Conservation (phyloP, 2,113 vertebrate genomes). For the Lota lota region DNA sequence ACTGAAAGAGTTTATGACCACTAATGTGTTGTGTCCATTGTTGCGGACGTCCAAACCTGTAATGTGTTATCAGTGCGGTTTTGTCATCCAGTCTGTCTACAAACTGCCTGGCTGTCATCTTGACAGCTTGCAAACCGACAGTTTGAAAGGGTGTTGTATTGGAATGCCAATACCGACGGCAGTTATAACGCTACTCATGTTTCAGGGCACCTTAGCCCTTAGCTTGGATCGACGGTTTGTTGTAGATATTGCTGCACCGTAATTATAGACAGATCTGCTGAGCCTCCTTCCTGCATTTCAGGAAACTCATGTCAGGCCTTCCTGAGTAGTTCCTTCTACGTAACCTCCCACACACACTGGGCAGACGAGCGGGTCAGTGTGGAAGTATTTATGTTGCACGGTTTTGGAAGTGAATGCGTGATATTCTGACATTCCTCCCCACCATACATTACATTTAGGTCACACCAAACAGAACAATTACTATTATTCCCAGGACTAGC, state of each 20-base stretch:
- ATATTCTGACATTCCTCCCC: slow-evolving; percentile 41
- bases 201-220: slow-evolving; percentile 35
- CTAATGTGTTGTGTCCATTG: not conserved
- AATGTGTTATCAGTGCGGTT: not conserved
- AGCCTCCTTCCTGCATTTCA: slow-evolving; percentile 72
- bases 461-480: slow-evolving; percentile 58
- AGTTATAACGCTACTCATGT: not conserved
- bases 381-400: slow-evolving; percentile 47
- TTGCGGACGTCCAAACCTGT: not conserved
- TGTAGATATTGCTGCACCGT: slow-evolving; percentile 50
- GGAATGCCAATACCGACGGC: not conserved
- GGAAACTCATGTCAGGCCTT: slow-evolving; percentile 69
- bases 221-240: slow-evolving; percentile 32
- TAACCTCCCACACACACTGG: not conserved
- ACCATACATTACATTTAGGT: slow-evolving; percentile 61
- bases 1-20: not conserved
- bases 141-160: no score
- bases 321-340: slow-evolving; percentile 51
- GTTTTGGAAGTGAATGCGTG: slow-evolving; percentile 47
- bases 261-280: slow-evolving; percentile 68
- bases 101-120: no score
- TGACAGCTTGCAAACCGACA: no score
- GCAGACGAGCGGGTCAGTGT: slow-evolving; percentile 58
- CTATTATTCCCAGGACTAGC: slow-evolving; percentile 37
- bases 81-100: no score